A percentile compares a stretch with the other conserved stretches of the same genome.
Conservation (phyloP, 2,888 invertebrate species). For the Oligia strigilis region DNA sequence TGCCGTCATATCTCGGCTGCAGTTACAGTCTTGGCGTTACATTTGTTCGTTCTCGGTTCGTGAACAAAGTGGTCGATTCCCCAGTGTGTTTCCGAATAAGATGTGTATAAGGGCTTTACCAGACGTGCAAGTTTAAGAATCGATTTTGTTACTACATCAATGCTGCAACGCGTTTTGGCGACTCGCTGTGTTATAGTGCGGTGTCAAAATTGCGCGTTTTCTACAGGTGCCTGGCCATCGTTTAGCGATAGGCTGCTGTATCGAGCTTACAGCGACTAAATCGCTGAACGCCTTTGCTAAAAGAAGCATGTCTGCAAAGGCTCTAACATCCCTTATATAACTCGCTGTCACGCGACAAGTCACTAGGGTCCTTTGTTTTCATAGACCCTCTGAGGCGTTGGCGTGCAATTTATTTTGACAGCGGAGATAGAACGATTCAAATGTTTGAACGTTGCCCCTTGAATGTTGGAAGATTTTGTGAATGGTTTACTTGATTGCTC, state of each 20-base stretch:
- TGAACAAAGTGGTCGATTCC: conserved; percentile 56
- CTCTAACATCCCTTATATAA: conserved; percentile 51
- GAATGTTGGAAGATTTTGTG: conserved; percentile 23
- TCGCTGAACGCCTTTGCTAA: too few relatives aligned
- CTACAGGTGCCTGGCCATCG: not conserved
- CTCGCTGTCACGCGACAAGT: conserved; percentile 55
- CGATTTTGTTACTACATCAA: conserved; percentile 2
- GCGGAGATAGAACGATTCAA: conserved; percentile 40
- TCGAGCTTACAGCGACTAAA: not conserved
- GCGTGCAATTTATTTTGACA: conserved; percentile 59
- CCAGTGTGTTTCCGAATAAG: conserved; percentile 42
- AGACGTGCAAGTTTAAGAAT: conserved; percentile 12
- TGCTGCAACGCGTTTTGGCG: not conserved
- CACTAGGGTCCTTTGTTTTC: conserved; percentile 53
- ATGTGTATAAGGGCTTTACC: conserved; percentile 16
- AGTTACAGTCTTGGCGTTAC: conserved; percentile 50
- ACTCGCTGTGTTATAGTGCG: not conserved
- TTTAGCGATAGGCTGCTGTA: not conserved
- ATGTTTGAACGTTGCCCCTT: conserved; percentile 38
- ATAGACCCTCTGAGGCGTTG: conserved; percentile 49
- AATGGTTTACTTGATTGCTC: conserved; percentile 18
- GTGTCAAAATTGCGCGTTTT: not conserved
- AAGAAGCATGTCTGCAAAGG: conserved; percentile 6
- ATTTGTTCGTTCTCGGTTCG: conserved; percentile 50
- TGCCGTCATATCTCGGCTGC: conserved; percentile 59